phyloP scores from a whole-genome alignment of 2,888 invertebrate species.

The Masnerella sp. region DNA sequence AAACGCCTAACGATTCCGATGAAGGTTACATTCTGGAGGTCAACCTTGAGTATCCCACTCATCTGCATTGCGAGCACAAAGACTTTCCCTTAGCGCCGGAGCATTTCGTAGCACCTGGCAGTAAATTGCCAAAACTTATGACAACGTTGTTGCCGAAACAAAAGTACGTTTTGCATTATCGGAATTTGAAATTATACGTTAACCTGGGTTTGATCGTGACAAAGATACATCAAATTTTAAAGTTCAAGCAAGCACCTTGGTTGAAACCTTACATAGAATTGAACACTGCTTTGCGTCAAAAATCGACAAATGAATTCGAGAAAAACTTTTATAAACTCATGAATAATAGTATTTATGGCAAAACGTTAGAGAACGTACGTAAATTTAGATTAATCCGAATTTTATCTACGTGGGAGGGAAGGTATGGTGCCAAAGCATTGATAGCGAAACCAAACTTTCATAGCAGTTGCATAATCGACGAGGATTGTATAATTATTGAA shows the following conservation, averaged over 20 bases:
- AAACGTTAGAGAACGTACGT: too few relatives aligned
- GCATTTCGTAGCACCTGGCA: not conserved
- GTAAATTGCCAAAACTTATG: not conserved
- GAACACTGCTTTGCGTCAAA: not conserved
- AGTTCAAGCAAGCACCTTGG: not conserved
- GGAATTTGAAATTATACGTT: not conserved
- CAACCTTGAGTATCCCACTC: conserved; percentile 11
- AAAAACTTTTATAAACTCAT: not conserved
- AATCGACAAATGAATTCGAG: not conserved
- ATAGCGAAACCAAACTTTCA: not conserved
- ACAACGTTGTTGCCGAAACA: not conserved
- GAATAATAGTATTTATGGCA: not conserved
- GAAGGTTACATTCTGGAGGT: conserved; percentile 24
- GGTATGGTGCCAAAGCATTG: not conserved
- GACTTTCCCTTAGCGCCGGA: not conserved
- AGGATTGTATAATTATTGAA: not conserved
- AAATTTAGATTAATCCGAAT: not conserved
- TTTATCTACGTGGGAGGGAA: not conserved
- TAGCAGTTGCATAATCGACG: not conserved
- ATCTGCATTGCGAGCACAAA: not conserved
- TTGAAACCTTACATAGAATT: not conserved
- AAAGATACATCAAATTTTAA: not conserved
- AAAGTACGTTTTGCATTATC: not conserved
- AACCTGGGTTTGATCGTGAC: not conserved
- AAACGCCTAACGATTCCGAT: not conserved